Percentiles rank a stretch among this genome's conserved stretches.
These are phyloP conservation scores for Tholera decimalis DNA, from an alignment of 2,888 invertebrate species.

Conservation along the genomic window DNA sequence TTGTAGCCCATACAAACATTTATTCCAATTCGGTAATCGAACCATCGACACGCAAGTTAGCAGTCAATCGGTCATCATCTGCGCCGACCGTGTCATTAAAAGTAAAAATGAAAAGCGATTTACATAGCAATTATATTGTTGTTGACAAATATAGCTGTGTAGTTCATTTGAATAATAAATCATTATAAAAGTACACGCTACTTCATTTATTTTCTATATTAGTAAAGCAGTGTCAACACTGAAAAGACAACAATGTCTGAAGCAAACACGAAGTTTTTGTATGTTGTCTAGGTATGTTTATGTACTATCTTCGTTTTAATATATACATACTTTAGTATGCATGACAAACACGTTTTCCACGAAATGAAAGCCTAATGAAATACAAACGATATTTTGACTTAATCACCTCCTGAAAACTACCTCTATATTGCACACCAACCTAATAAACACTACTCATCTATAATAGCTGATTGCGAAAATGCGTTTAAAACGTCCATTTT, in stretches of 20 bases:
- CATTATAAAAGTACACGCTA: background rate
- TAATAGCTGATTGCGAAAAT: conserved; percentile 20
- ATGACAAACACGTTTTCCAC: background rate
- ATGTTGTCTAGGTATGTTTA: background rate
- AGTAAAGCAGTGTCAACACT: background rate
- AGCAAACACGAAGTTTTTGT: background rate
- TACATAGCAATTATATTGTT: too few species aligned
- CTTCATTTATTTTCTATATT: too few species aligned
- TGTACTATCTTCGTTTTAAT: background rate
- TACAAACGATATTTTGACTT: background rate
- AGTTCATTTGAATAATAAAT: background rate
- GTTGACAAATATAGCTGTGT: background rate
- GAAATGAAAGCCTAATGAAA: background rate
- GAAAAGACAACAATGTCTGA: background rate
- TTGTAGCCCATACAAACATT: too few species aligned
- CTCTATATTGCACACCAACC: conserved; percentile 4
- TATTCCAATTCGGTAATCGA: too few species aligned
- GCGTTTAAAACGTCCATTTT: conserved; percentile 21
- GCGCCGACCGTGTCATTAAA: too few species aligned
- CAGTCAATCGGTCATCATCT: too few species aligned
- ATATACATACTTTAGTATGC: too few species aligned
- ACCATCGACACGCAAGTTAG: too few species aligned
- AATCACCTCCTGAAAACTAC: background rate
- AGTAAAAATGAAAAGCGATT: too few species aligned
- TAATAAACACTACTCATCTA: conserved; percentile 4